Base-by-base conservation (phyloP, 2,797 vertebrate genomes). In the Sternotherus odoratus region DNA sequence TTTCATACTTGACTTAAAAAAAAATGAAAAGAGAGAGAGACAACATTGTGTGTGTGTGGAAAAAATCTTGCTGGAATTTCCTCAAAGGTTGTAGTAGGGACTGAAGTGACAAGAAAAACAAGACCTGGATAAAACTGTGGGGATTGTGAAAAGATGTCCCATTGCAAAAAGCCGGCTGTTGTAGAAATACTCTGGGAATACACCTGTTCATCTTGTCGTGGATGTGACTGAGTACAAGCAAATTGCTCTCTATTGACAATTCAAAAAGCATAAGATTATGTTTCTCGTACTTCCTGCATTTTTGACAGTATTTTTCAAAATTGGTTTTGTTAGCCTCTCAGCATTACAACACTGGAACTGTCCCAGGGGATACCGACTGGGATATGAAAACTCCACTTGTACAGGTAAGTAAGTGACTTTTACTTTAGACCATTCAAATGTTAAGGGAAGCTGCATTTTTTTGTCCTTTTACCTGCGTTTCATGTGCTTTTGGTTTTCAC, bases 1-100 rank as follows among this genome's bases (percentile, higher is more conserved):
- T 99, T 99, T 99, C 99, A 98, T 99, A 98, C 98, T 98, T 98
- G 98, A 98, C 98, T 98, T 99, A 98, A 97, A 98, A 98, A 98
- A 95, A 54, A 90, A 49, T 72, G 77, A 74, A 33, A 36, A 85
- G 91, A 79, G 63, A 90, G 63, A 36, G 10, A 57, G 12, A 83
- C 21, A 39, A 17, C 3, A 51, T 5, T 4, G 9, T 87, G 9
- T 87, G 16, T 54, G 88, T 81, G 90, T 16, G 85, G 89, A 97
- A 97, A 96, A 97, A 95, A 95, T 83, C 93, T 95, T 94, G 83
- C 91, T 89, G 94, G 95, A 95, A 95, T 87, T 93, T 95, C 89
- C 91, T 93, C 88, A 92, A 75, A 95, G 86, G 92, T 91, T 92
- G 85, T 80, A 87, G 79, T 56, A 89, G 79, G 85, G 85, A 54